phyloP scores from a whole-genome alignment of 2,113 vertebrate species.

The Phodopus roborovskii region DNA sequence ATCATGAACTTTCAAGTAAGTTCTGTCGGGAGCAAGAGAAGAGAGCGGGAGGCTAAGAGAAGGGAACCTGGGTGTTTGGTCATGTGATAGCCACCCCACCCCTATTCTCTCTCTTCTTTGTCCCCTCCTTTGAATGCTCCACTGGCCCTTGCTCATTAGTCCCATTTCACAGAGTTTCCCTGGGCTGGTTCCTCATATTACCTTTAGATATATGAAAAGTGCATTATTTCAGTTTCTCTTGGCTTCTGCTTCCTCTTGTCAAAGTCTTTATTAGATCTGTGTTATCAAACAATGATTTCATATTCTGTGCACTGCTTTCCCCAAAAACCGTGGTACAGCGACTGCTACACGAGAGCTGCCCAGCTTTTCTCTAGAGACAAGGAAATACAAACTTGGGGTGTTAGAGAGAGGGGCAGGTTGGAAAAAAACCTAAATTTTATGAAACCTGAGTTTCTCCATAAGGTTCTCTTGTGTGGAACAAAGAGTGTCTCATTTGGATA shows the following conservation, averaged over 20 bases:
- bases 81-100: not conserved
- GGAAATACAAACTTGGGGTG: constrained; percentile 61
- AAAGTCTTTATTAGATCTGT: constrained; percentile 34
- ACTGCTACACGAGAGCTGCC: not conserved
- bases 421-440: constrained; percentile 40
- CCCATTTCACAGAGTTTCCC: not conserved
- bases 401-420: constrained; percentile 58
- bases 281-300: constrained; percentile 64
- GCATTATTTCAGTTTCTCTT: constrained; percentile 42
- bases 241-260: constrained; percentile 45
- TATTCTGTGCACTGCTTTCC: not conserved
- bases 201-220: constrained; percentile 63
- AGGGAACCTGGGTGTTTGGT: fast-evolving
- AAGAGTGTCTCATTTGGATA: not conserved
- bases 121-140: not conserved
- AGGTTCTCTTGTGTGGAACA: constrained; percentile 74
- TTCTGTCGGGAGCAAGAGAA: constrained; percentile 9
- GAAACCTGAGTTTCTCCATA: constrained; percentile 59
- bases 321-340: constrained; percentile 33
- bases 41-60: not conserved
- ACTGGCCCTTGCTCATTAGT: not conserved
- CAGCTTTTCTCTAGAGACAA: not conserved
- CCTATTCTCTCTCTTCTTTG: not conserved
- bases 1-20: constrained; percentile 83
- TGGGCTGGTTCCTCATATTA: constrained; percentile 56